Evolutionary conservation across 2,113 vertebrate genomes (phyloP).

Genomic region (Eclectus roratus): DNA sequence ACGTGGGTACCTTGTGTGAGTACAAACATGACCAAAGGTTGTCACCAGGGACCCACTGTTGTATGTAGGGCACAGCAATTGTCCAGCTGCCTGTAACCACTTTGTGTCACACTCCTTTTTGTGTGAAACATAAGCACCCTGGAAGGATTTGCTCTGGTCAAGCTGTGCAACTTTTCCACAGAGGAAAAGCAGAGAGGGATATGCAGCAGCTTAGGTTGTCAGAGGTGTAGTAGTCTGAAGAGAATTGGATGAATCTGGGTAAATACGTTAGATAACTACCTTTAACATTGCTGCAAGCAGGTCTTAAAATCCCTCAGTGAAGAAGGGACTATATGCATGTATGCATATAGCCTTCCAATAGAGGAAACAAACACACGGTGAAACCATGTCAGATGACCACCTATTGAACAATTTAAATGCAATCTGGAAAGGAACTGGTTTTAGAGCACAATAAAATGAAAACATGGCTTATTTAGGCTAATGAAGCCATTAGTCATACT

Average conservation of each 20-base stretch:
- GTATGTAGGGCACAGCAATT: neutral
- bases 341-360: neutral
- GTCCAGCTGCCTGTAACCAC: neutral
- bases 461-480: neutral
- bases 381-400: neutral
- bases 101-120: neutral
- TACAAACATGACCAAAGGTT: fast-evolving
- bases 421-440: neutral
- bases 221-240: neutral
- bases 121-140: neutral
- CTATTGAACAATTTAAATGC: neutral
- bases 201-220: neutral
- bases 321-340: neutral
- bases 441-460: neutral
- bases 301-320: neutral
- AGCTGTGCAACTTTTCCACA: neutral
- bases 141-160: neutral
- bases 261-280: neutral
- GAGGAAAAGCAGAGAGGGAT: neutral
- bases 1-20: fast-evolving
- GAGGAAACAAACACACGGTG: neutral
- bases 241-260: neutral
- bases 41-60: neutral
- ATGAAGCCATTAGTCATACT: neutral
- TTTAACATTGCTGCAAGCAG: neutral